Conservation (phyloP, 2,113 vertebrate species). For the Eidolon helvum region DNA sequence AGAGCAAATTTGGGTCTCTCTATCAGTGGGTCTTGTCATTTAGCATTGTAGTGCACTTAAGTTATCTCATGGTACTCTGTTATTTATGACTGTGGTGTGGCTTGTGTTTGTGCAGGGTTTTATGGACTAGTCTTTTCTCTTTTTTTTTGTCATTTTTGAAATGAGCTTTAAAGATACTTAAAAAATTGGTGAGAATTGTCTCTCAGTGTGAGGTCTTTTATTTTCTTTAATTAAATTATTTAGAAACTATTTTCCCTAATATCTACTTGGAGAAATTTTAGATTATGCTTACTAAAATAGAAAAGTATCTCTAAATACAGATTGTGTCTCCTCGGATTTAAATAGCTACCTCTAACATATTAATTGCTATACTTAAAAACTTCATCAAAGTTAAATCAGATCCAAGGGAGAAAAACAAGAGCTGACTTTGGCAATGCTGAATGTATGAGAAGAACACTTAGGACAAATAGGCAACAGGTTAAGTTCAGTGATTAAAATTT, state of each 20-base stretch:
- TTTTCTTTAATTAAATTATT: slow-evolving; percentile 12
- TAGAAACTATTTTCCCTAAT: neutral
- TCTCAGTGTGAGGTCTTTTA: neutral
- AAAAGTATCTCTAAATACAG: neutral
- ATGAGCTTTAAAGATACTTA: slow-evolving; percentile 14
- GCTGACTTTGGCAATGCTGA: neutral
- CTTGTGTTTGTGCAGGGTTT: slow-evolving; percentile 13
- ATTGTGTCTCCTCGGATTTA: neutral
- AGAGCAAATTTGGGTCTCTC: neutral
- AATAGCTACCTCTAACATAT: neutral
- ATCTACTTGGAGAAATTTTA: neutral
- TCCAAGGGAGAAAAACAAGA: neutral
- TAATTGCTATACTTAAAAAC: neutral
- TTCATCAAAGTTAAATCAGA: neutral
- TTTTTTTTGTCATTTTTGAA: neutral
- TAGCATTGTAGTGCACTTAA: neutral
- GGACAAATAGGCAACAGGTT: neutral
- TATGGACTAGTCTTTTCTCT: neutral
- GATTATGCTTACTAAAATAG: neutral
- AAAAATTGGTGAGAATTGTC: neutral
- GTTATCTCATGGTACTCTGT: slow-evolving; percentile 8
- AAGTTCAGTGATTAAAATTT: neutral
- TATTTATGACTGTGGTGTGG: slow-evolving; percentile 27
- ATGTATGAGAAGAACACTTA: neutral
- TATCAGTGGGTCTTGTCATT: slow-evolving; percentile 15